Conservation (phyloP, 2,113 vertebrate genomes). For the Chaetops frenatus region DNA sequence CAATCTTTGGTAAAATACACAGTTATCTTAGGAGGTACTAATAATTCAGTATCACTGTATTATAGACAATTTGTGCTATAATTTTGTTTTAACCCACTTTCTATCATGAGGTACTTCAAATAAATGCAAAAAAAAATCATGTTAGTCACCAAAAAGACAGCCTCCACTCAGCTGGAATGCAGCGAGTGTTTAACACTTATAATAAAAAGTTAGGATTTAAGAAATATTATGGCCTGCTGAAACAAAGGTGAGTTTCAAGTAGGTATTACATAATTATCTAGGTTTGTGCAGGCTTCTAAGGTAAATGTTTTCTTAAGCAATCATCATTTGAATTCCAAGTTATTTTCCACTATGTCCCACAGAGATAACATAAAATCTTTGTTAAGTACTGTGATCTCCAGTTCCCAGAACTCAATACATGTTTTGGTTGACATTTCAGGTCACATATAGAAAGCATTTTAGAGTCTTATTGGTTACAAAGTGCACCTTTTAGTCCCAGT, state of each 20-base stretch:
- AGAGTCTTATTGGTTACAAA: background rate
- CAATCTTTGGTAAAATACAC: background rate
- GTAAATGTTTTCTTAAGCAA: background rate
- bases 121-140: background rate
- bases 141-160: background rate
- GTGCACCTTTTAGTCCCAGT: background rate
- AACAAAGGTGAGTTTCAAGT: background rate
- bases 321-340: background rate
- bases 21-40: background rate
- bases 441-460: background rate
- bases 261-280: background rate
- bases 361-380: background rate
- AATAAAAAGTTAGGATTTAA: background rate
- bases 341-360: background rate
- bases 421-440: background rate
- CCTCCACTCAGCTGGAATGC: background rate
- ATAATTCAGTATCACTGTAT: background rate
- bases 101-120: background rate
- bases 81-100: background rate
- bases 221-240: background rate
- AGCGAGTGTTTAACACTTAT: background rate
- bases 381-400: background rate
- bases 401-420: background rate
- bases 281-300: background rate
- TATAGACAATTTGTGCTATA: background rate